Conservation (phyloP, 2,888 invertebrate genomes). For the Ornithoptera priamus region DNA sequence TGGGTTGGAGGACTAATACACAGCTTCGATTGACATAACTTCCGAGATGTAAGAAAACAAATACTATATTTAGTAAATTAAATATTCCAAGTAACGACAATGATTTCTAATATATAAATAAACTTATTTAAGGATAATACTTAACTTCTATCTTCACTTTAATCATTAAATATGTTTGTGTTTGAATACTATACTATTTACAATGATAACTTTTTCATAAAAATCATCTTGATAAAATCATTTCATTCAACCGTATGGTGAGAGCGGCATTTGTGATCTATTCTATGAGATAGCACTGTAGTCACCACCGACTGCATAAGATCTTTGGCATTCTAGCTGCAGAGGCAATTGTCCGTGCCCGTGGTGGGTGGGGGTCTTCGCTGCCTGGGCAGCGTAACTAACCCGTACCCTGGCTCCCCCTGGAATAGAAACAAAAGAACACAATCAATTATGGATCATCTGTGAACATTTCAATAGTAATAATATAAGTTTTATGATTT, state of each 20-base stretch:
- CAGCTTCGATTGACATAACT: too few species aligned
- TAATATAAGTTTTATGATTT: too few species aligned
- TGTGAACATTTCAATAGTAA: too few species aligned
- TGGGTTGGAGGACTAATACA: too few species aligned
- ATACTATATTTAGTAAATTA: too few species aligned
- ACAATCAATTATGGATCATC: too few species aligned
- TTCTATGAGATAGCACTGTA: too few species aligned
- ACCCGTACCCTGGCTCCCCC: constrained; percentile 59
- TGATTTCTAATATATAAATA: too few species aligned
- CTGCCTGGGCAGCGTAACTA: constrained; percentile 57
- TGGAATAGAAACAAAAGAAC: constrained; percentile 36
- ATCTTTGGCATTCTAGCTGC: constrained; percentile 45
- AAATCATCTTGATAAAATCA: not conserved
- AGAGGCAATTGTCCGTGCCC: constrained; percentile 52
- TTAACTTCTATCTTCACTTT: not conserved
- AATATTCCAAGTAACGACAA: too few species aligned
- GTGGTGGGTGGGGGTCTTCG: constrained; percentile 41
- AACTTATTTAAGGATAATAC: too few species aligned
- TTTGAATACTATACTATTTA: not conserved
- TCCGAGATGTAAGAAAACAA: too few species aligned
- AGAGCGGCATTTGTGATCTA: not conserved
- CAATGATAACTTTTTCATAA: too few species aligned
- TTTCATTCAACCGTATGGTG: not conserved
- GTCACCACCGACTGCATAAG: not conserved
- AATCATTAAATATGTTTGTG: not conserved